Percentiles rank a stretch among this genome's conserved stretches.
Conservation (phyloP, 2,888 invertebrate genomes). For the Ethmia dodecea region DNA sequence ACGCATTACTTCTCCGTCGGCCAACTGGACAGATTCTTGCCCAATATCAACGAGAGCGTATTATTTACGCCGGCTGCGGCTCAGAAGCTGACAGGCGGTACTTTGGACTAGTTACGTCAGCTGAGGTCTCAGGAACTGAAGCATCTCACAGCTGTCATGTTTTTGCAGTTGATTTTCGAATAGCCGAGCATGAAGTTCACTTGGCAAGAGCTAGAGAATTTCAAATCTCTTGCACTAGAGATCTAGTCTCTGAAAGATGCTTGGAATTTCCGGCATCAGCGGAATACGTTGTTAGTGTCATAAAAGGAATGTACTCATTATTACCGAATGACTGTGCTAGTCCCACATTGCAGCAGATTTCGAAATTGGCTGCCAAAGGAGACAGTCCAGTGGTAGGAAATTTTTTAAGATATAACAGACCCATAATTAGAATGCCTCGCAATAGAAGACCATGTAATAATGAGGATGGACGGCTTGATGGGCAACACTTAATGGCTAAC, state of each 20-base stretch:
- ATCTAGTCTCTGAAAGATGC: slow-evolving; percentile 87
- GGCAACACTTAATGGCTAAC: slow-evolving; percentile 79
- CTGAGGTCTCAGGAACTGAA: slow-evolving; percentile 74
- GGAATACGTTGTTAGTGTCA: slow-evolving; percentile 83
- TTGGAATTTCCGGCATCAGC: slow-evolving; percentile 94
- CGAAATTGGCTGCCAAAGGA: slow-evolving; percentile 60
- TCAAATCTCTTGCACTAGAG: slow-evolving; percentile 89
- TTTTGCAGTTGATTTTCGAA: slow-evolving; percentile 93
- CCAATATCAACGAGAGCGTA: slow-evolving; percentile 89
- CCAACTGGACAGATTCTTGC: slow-evolving; percentile 88
- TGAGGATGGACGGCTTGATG: slow-evolving; percentile 53
- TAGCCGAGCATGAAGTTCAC: slow-evolving; percentile 90
- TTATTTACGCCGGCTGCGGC: slow-evolving; percentile 93
- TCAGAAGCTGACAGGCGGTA: slow-evolving; percentile 94
- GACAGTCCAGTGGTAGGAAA: slow-evolving; percentile 63
- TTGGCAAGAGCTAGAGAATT: slow-evolving; percentile 88
- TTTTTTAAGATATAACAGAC: slow-evolving; percentile 53
- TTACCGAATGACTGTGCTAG: slow-evolving; percentile 60
- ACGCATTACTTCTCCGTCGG: slow-evolving; percentile 88
- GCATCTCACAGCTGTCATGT: slow-evolving; percentile 95
- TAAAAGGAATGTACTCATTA: slow-evolving; percentile 85
- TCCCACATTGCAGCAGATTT: slow-evolving; percentile 59
- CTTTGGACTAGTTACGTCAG: slow-evolving; percentile 94
- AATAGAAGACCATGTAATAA: slow-evolving; percentile 51
- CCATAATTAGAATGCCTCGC: slow-evolving; percentile 49